These are phyloP conservation scores for Ctenomys sociabilis DNA, from an alignment of 2,113 vertebrate species.

Conservation along the genomic window DNA sequence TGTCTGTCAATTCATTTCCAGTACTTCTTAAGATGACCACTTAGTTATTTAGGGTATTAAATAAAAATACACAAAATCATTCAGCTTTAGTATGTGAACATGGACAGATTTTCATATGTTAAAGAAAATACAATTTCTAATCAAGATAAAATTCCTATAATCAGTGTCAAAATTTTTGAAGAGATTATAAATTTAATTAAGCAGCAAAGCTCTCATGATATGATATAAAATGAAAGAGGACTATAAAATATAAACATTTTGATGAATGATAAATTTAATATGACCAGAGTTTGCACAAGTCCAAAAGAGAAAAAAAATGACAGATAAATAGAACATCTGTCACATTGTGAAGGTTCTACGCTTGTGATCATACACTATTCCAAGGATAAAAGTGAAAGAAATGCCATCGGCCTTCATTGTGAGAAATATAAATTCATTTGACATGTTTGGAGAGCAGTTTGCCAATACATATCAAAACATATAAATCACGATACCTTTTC, in stretches of 20 bases:
- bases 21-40: neutral
- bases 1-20: neutral
- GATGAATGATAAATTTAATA: neutral
- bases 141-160: neutral
- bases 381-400: neutral
- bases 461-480: neutral
- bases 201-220: neutral
- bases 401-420: neutral
- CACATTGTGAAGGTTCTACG: neutral
- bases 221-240: neutral
- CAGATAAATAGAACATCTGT: neutral
- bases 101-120: neutral
- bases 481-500: neutral
- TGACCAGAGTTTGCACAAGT: neutral
- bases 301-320: neutral
- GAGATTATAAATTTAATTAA: neutral
- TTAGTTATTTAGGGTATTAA: neutral
- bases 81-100: neutral
- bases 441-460: conserved; percentile 5
- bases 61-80: neutral
- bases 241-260: neutral
- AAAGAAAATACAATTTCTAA: neutral
- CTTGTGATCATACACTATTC: neutral
- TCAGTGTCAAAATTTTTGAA: neutral
- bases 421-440: neutral